phyloP scores from a whole-genome alignment of 2,113 vertebrate genomes.

The Dendropsophus ebraccatus region DNA sequence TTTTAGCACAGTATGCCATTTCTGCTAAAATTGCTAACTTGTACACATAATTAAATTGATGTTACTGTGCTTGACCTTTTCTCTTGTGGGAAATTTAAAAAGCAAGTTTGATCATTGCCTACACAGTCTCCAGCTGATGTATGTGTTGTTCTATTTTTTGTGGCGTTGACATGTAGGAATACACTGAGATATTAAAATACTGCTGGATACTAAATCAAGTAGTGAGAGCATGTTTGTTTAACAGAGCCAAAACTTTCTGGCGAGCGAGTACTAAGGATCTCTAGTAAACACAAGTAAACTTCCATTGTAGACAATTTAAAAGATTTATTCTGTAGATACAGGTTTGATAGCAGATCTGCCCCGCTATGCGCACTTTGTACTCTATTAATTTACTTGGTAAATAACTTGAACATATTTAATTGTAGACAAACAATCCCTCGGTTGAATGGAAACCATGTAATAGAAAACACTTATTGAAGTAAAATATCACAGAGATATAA shows the following conservation, averaged over 20 bases:
- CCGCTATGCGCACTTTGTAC: not conserved
- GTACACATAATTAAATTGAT: constrained; percentile 32
- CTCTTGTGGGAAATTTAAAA: constrained; percentile 40
- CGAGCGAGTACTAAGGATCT: constrained; percentile 11
- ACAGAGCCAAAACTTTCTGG: constrained; percentile 45
- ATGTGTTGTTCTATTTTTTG: constrained; percentile 53
- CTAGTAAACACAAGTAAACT: constrained; percentile 40
- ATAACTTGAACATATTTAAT: not conserved
- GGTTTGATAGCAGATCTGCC: constrained; percentile 26
- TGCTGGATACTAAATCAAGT: constrained; percentile 36
- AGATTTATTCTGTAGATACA: constrained; percentile 24
- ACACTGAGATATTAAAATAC: constrained; percentile 32
- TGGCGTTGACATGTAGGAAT: constrained; percentile 35
- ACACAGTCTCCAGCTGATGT: constrained; percentile 31
- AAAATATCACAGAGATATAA: not conserved
- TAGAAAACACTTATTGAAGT: not conserved
- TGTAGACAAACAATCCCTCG: not conserved
- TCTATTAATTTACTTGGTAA: not conserved
- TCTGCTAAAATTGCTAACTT: not conserved
- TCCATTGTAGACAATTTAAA: constrained; percentile 21
- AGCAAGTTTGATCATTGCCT: constrained; percentile 40
- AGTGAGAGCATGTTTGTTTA: constrained; percentile 27
- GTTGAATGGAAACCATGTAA: not conserved
- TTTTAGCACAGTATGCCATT: not conserved
- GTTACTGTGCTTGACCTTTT: constrained; percentile 29